A percentile compares a stretch with the other conserved stretches of the same genome.
Evolutionary conservation across 2,888 invertebrate genomes (phyloP).

Genomic region (Phyllotreta striolata): DNA sequence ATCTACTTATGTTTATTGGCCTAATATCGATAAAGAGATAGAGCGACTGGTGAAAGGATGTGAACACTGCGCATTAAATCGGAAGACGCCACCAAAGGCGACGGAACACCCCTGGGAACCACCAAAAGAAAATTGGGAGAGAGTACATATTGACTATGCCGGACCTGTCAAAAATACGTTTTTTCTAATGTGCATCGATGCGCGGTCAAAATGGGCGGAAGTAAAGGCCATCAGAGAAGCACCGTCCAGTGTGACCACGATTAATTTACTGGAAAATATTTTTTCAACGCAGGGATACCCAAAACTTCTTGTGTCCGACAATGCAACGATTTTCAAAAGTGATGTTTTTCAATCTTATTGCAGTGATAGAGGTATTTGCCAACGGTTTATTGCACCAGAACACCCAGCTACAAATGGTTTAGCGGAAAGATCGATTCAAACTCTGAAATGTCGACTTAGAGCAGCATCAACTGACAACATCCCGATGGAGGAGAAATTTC

Average conservation of each 20-base stretch:
- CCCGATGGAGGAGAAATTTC: too few species aligned
- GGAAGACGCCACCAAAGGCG: constrained; percentile 39
- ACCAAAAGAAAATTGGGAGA: constrained; percentile 47
- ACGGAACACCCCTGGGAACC: constrained; percentile 51
- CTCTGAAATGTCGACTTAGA: not conserved
- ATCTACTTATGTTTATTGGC: constrained; percentile 26
- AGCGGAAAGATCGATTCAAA: not conserved
- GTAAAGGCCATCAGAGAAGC: not conserved
- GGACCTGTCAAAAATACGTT: constrained; percentile 23
- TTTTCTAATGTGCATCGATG: not conserved
- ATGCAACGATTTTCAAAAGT: not conserved
- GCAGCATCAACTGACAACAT: too few species aligned
- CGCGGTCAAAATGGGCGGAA: constrained; percentile 2
- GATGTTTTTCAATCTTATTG: not conserved
- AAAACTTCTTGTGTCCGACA: constrained; percentile 1
- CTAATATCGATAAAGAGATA: constrained; percentile 20
- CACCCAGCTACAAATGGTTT: not conserved
- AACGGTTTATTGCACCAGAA: not conserved
- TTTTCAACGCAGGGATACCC: not conserved
- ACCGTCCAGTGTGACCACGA: not conserved
- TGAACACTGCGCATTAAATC: constrained; percentile 17
- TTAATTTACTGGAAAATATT: constrained; percentile 1
- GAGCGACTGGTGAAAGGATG: constrained; percentile 29
- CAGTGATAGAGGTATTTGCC: not conserved
- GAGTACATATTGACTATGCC: constrained; percentile 30